A percentile compares a stretch with the other conserved stretches of the same genome.
Conservation (phyloP, 2,113 vertebrate genomes). For the Calidris pygmaea region DNA sequence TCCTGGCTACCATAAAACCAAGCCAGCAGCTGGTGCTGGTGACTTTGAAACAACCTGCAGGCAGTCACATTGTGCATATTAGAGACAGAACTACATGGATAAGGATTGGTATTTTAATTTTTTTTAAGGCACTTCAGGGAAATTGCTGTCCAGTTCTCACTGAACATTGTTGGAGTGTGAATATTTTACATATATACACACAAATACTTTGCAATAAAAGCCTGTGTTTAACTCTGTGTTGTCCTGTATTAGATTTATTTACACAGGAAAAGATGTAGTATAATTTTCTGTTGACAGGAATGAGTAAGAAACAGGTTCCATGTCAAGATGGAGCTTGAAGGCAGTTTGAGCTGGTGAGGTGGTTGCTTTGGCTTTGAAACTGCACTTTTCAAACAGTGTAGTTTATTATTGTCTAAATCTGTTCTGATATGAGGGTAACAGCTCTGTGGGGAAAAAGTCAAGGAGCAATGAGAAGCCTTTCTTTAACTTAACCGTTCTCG, state of each 20-base stretch:
- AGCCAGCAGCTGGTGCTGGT: neutral
- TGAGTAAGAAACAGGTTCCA: neutral
- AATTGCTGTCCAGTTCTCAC: neutral
- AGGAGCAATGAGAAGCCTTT: neutral
- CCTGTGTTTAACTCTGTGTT: neutral
- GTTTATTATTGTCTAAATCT: neutral
- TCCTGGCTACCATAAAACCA: neutral
- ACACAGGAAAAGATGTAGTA: neutral
- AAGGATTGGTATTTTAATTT: neutral
- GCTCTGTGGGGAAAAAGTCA: neutral
- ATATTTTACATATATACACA: neutral
- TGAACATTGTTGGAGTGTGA: neutral
- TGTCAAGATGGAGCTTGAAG: neutral
- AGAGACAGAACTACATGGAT: neutral
- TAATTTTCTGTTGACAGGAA: neutral
- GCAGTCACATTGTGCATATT: neutral
- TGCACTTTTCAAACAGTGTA: neutral
- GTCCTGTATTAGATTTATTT: neutral
- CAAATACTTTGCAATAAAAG: neutral
- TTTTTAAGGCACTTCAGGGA: neutral
- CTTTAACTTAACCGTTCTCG: neutral
- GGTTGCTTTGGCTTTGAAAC: neutral
- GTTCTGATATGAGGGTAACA: neutral
- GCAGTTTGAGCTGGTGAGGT: neutral
- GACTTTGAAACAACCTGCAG: neutral